phyloP scores from a whole-genome alignment of 2,888 invertebrate genomes.

The Heterodera filipjevi region DNA sequence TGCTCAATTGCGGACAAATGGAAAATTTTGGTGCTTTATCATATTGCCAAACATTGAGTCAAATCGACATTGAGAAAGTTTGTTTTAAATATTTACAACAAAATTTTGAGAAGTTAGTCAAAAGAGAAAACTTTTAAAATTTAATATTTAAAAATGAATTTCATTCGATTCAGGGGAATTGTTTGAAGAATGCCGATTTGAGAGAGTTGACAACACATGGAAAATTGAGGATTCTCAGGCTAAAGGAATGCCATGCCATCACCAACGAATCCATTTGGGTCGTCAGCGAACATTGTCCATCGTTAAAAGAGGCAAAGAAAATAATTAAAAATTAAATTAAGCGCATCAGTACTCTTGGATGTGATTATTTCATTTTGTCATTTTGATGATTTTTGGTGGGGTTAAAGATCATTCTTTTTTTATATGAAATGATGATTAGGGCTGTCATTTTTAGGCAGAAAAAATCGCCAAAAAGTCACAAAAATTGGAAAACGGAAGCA shows the following conservation, averaged over 20 bases:
- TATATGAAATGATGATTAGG: too few relatives aligned
- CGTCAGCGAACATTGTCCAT: background rate
- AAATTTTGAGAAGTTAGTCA: too few relatives aligned
- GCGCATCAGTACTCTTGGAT: background rate
- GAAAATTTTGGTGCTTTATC: constrained; percentile 15
- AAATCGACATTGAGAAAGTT: constrained; percentile 23
- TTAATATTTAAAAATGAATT: too few relatives aligned
- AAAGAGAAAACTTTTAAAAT: too few relatives aligned
- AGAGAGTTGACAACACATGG: constrained; percentile 3
- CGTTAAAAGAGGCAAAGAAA: constrained; percentile 18
- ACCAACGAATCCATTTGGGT: background rate
- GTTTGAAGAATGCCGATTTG: constrained; percentile 7
- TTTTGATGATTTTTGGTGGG: too few relatives aligned
- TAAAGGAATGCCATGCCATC: constrained; percentile 15
- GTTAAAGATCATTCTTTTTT: too few relatives aligned
- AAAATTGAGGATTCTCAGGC: constrained; percentile 4
- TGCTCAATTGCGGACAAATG: constrained; percentile 17
- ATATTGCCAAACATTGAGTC: constrained; percentile 1
- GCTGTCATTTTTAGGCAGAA: too few relatives aligned
- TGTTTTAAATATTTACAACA: too few relatives aligned
- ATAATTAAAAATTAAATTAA: background rate
- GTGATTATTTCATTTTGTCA: too few relatives aligned
- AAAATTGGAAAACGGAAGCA: too few relatives aligned
- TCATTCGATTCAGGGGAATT: background rate
- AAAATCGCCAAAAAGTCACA: too few relatives aligned